Evolutionary conservation across 2,797 vertebrate species (phyloP).

Genomic region (Scleropages formosus): DNA sequence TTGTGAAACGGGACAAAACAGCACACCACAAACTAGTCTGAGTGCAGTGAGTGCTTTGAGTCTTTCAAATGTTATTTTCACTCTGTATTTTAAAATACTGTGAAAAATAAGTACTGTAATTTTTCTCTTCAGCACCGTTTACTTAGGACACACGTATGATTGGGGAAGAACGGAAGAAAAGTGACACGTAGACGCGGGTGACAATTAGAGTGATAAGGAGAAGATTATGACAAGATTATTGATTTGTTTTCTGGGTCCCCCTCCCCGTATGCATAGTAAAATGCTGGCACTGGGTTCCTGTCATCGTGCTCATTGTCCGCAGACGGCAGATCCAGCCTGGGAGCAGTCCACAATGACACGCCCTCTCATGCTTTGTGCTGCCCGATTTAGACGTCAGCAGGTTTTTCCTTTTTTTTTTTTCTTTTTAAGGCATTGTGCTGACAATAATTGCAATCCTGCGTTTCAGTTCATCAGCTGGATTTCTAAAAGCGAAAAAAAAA

Average conservation of each 20-base stretch:
- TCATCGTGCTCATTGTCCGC: constrained; percentile 56
- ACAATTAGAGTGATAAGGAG: constrained; percentile 21
- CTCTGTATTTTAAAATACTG: constrained; percentile 11
- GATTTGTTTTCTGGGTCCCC: constrained; percentile 23
- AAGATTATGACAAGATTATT: constrained; percentile 42
- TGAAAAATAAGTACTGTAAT: neutral
- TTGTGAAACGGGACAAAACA: neutral
- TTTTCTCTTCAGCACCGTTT: neutral
- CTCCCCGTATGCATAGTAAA: constrained; percentile 55
- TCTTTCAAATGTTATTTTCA: constrained; percentile 36
- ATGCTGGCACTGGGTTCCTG: constrained; percentile 51
- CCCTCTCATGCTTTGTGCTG: constrained; percentile 71
- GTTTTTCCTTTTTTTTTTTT: constrained; percentile 67
- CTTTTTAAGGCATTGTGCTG: constrained; percentile 75
- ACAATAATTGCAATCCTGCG: constrained; percentile 71
- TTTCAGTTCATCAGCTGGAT: constrained; percentile 80
- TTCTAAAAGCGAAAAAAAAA: constrained; percentile 70
- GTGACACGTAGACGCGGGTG: neutral
- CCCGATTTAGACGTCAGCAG: constrained; percentile 86
- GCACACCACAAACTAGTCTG: neutral
- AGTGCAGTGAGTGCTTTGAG: constrained; percentile 5
- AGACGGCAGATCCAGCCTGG: constrained; percentile 57
- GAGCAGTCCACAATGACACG: constrained; percentile 61
- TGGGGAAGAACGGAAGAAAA: constrained; percentile 7
- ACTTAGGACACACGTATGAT: neutral